Evolutionary conservation across 1,140 invertebrate genomes (phyloP), one percentile per base, ranked within the genome.

Genomic region (Tyrophagus putrescentiae): DNA sequence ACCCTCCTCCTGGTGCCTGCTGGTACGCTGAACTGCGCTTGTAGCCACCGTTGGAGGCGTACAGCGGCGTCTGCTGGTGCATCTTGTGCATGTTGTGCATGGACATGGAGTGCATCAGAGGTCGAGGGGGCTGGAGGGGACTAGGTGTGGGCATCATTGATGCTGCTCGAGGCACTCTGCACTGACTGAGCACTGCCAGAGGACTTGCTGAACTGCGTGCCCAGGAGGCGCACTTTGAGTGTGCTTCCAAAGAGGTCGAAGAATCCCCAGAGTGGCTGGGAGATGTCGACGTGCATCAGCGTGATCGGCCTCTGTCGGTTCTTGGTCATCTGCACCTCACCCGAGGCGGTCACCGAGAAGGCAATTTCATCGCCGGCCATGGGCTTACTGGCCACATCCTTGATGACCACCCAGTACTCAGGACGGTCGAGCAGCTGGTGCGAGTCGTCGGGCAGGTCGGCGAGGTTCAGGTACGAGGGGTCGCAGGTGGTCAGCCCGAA

Each of bases 371-470:
- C 92, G 0, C 87, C 88, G 27, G 83, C 78, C 62, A 85, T 77
- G 0, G 90, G 80, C 34, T 78, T 82, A 29, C 83, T 81, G 0
- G 86, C 88, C 1, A 95, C 87, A 69, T 96, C 88, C 66, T 93
- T 86, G 65, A 85, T 84, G 0, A 97, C 87, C 1, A 96, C 89
- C 92, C 92, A 97, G 70, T 97, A 97, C 68, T 98, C 92, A 0
- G 84, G 85, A n/a, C 93, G 76, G 70, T 98, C 93, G 2, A 97
- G 71, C 0, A 98, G 74, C 27, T 85, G 78, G 67, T 97, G 90
- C 0, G 88, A 84, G 73, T 97, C 91, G 65, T 94, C 89, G 0
- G 94, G 94, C 7, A 97, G 73, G 65, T 89, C 86, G 13, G 76
- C 75, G 0, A 78, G 72, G 34, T 64, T 67, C 7, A 97, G 67